Conservation (phyloP, 2,113 vertebrate species). For the Corapipo altera region DNA sequence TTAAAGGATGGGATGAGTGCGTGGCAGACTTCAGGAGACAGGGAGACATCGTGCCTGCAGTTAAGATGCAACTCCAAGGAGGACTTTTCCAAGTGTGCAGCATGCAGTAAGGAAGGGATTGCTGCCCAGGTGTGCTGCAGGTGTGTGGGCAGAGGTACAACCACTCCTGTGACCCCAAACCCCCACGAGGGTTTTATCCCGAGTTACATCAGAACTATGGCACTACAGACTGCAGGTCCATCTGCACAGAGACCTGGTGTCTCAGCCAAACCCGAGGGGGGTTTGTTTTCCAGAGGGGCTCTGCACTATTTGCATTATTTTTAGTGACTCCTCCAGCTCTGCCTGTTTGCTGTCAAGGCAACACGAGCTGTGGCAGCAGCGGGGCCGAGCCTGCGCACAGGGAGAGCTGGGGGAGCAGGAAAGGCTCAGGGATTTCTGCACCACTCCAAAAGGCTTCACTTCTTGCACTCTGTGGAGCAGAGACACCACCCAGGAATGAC, state of each 20-base stretch:
- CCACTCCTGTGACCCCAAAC: neutral
- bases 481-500: fast-evolving
- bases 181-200: fast-evolving
- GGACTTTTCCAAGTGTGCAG: neutral
- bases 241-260: neutral
- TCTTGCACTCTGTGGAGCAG: fast-evolving
- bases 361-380: neutral
- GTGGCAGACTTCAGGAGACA: neutral
- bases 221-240: neutral
- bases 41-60: fast-evolving
- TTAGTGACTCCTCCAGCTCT: neutral
- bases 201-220: neutral
- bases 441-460: neutral
- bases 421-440: neutral
- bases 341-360: slow-evolving; percentile 6
- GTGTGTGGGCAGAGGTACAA: neutral
- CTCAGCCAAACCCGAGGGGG: neutral
- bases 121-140: neutral
- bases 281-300: neutral
- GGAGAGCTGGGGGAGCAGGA: neutral
- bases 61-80: neutral
- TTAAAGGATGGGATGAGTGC: neutral
- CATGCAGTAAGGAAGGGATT: neutral
- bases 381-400: neutral
- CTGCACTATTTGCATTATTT: neutral